Evolutionary conservation across 2,888 invertebrate genomes (phyloP), one percentile per base, ranked within the genome.

Genomic region (Thecocarcelia acutangulata): DNA sequence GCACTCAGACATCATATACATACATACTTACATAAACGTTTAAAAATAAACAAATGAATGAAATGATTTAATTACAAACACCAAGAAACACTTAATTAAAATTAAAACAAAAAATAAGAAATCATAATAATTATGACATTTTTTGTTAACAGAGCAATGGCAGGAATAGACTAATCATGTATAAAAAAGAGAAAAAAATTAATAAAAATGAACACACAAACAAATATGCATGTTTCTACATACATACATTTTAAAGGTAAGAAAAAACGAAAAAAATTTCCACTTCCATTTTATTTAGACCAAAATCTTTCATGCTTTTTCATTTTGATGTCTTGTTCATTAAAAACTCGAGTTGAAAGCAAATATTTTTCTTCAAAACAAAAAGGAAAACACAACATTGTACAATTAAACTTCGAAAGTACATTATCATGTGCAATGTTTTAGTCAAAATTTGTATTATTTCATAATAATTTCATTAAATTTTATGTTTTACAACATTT

Each of bases 291-390:
- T 56, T 46, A 50, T 37, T 46, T 56, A 63, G 42, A 74, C 37
- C 54, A 19, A 70, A 80, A 59, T 80, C 59, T 63, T 70, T 75
- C 69, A 80, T 75, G 80, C 56, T 61, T 52, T 74, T 70, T 80
- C 56, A 70, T 42, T 69, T 68, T 64, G 28, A 64, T 17, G 56
- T 58, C 17, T 33, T 33, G 44, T 24, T 52, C 13, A 58, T 15
- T 46, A 46, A 15, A 17, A 9, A 3, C 17, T 15, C 17, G 9
- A 11, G 8, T 12, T 50, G 21, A 21, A 12, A 50, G 1, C 19
- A 50, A 19, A 12, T 5, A 24, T 24, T 24, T 24, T 5, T 21
- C 13, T 21, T 17, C 15, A 54, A 54, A 46, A 13, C 37, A 73
- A 12, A 54, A 72, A 66, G 50, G 1, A 61, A 40, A 56, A 58